These are phyloP conservation scores for Theristicus caerulescens DNA, from an alignment of 2,113 vertebrate genomes.

Conservation along the genomic window DNA sequence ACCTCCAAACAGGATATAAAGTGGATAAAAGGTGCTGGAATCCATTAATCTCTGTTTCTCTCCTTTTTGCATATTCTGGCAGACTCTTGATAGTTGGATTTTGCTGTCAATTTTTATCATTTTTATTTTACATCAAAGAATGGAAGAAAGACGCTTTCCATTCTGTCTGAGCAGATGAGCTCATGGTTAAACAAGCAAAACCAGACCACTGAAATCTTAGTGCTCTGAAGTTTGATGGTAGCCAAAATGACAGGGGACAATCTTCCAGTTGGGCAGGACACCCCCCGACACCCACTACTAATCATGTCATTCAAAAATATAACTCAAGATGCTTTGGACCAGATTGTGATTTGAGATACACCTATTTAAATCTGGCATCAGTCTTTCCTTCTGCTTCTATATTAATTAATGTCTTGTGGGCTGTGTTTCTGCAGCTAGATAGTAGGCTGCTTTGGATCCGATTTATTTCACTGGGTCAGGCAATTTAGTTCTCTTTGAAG, in stretches of 20 bases:
- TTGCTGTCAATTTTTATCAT: slow-evolving; percentile 14
- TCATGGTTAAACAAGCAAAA: not conserved
- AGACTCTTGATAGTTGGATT: not conserved
- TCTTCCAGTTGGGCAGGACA: not conserved
- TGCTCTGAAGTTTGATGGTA: not conserved
- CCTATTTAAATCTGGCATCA: slow-evolving; percentile 53
- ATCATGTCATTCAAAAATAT: not conserved
- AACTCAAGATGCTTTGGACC: not conserved
- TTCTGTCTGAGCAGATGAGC: not conserved
- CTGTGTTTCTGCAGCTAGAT: not conserved
- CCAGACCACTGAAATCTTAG: not conserved
- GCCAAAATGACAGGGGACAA: not conserved
- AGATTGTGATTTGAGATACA: slow-evolving; percentile 7
- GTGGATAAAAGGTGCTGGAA: not conserved
- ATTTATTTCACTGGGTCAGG: slow-evolving; percentile 47
- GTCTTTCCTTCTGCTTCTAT: slow-evolving; percentile 26
- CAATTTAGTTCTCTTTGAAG: slow-evolving; percentile 53
- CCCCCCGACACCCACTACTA: not conserved
- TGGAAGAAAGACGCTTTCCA: not conserved
- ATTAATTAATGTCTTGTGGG: slow-evolving; percentile 45
- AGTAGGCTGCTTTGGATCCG: slow-evolving; percentile 46
- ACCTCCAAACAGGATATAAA: not conserved
- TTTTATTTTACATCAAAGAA: slow-evolving; percentile 15
- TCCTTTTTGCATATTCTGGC: not conserved
- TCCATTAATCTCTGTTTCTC: not conserved